Conservation (phyloP, 1,140 invertebrate genomes). For the Plutomurus gul region DNA sequence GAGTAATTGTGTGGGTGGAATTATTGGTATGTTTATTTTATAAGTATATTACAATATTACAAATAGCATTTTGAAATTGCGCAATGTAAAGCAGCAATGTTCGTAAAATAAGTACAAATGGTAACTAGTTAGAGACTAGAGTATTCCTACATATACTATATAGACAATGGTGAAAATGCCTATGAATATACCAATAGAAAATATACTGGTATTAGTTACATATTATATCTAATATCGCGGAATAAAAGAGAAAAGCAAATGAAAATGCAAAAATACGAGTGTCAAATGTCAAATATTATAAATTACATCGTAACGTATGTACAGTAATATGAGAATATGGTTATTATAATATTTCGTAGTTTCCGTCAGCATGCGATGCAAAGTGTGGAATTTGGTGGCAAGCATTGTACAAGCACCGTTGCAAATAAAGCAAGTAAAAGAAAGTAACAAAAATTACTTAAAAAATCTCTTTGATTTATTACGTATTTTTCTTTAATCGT, state of each 20-base stretch:
- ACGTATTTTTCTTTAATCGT: neutral
- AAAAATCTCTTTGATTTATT: neutral
- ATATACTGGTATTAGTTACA: neutral
- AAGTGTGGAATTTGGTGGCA: neutral
- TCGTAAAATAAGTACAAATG: constrained; percentile 45
- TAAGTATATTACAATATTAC: neutral
- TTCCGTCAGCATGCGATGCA: neutral
- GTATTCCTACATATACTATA: constrained; percentile 14
- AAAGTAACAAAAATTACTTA: neutral
- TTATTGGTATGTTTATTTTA: neutral
- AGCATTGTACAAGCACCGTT: constrained; percentile 19
- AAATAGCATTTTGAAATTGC: constrained; percentile 14
- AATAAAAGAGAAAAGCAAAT: neutral
- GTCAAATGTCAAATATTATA: neutral
- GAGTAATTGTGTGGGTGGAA: neutral
- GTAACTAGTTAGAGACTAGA: constrained; percentile 39
- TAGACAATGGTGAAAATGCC: neutral
- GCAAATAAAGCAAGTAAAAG: constrained; percentile 16
- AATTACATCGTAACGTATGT: neutral
- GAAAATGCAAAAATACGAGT: constrained; percentile 24
- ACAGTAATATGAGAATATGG: neutral
- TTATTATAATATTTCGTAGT: constrained; percentile 18
- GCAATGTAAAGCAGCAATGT: constrained; percentile 17
- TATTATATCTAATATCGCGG: neutral
- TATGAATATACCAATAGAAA: constrained; percentile 26